phyloP scores from a whole-genome alignment of 1,140 invertebrate species.

The Euwallacea fornicatus region DNA sequence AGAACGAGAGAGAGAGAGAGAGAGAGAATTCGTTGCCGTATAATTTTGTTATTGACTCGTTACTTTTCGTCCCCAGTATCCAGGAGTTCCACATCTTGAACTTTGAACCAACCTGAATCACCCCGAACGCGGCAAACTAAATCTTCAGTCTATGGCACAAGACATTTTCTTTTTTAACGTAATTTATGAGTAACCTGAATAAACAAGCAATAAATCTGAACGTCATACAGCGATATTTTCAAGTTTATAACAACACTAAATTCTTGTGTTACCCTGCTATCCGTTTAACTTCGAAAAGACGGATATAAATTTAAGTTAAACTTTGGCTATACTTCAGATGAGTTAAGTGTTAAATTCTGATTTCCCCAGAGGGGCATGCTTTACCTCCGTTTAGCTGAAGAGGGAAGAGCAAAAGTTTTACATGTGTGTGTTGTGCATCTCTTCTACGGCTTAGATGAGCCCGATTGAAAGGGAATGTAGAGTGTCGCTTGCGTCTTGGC shows the following conservation, averaged over 20 bases:
- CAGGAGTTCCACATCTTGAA: too few species aligned
- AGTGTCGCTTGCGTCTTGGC: neutral
- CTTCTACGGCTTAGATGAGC: neutral
- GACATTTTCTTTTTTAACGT: too few species aligned
- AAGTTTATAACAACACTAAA: neutral
- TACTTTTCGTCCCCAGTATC: too few species aligned
- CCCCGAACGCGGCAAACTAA: too few species aligned
- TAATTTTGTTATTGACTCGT: too few species aligned
- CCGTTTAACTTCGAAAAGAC: neutral
- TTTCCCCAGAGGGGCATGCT: neutral
- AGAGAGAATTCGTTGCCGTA: too few species aligned
- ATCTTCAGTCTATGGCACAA: too few species aligned
- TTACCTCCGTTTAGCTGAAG: neutral
- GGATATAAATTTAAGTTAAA: slow-evolving; percentile 1
- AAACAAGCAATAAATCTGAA: too few species aligned
- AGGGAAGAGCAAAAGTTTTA: neutral
- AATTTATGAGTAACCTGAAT: too few species aligned
- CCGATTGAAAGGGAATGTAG: neutral
- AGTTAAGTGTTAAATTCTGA: slow-evolving; percentile 1
- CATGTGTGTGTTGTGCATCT: neutral
- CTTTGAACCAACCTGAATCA: too few species aligned
- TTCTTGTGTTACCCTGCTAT: neutral
- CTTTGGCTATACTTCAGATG: slow-evolving; percentile 1
- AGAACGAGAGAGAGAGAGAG: too few species aligned
- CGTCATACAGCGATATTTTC: too few species aligned